A percentile compares a stretch with the other conserved stretches of the same genome.
Conservation (phyloP, 23 tunicate species). For the Ascidia mentula region DNA sequence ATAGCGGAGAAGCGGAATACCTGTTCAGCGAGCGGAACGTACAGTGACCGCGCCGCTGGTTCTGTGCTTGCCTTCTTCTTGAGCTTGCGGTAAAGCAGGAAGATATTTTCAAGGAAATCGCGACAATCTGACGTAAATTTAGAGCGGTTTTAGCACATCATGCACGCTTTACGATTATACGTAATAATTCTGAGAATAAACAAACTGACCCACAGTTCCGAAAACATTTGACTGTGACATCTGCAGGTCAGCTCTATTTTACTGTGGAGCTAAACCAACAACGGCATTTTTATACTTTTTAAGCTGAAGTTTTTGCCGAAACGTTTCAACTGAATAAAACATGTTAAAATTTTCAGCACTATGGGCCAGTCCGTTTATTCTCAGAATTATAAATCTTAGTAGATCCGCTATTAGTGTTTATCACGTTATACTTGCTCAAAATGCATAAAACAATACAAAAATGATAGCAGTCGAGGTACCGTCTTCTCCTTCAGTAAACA, state of each 20-base stretch:
- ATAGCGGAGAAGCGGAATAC: conserved; percentile 20
- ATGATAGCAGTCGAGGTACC: conserved; percentile 20
- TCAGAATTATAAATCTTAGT: too few relatives aligned
- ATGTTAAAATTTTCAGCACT: too few relatives aligned
- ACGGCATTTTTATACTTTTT: too few relatives aligned
- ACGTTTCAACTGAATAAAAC: too few relatives aligned
- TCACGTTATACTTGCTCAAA: not conserved
- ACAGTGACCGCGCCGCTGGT: conserved; percentile 42
- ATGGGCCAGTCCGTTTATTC: too few relatives aligned
- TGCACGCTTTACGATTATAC: too few relatives aligned
- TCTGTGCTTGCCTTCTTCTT: conserved; percentile 47
- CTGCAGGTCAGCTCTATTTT: too few relatives aligned
- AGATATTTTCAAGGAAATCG: conserved; percentile 55
- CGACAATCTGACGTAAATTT: conserved; percentile 26
- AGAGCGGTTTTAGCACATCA: too few relatives aligned
- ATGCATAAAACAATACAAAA: not conserved
- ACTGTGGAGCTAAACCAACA: too few relatives aligned
- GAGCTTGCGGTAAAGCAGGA: conserved; percentile 39
- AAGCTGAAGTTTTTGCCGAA: too few relatives aligned
- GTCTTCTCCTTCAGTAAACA: conserved; percentile 42
- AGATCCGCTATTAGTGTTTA: not conserved
- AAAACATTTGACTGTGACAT: too few relatives aligned
- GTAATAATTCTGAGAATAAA: too few relatives aligned
- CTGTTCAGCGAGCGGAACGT: conserved; percentile 57
- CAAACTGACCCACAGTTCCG: not conserved